phyloP scores from a whole-genome alignment of 2,888 invertebrate species.

The Papilio demoleus region DNA sequence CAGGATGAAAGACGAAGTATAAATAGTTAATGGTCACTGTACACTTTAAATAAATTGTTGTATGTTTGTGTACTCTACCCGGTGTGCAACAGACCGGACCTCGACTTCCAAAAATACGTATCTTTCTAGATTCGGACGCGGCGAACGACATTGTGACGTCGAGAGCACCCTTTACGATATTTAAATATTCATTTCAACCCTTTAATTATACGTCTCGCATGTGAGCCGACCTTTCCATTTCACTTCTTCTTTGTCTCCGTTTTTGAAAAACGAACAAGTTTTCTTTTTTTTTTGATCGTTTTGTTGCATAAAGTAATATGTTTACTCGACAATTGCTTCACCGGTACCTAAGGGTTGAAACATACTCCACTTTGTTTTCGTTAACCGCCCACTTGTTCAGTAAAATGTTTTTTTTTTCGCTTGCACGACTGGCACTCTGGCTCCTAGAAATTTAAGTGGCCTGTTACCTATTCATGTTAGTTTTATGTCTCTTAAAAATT shows the following conservation, averaged over 20 bases:
- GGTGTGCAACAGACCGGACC: constrained; percentile 58
- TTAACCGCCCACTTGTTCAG: constrained; percentile 38
- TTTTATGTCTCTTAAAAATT: constrained; percentile 35
- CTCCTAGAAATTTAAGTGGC: constrained; percentile 39
- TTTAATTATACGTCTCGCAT: constrained; percentile 81
- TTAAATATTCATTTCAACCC: constrained; percentile 82
- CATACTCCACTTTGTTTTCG: constrained; percentile 42
- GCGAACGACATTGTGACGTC: constrained; percentile 76
- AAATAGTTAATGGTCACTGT: no score
- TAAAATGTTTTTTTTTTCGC: constrained; percentile 31
- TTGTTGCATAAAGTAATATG: constrained; percentile 49
- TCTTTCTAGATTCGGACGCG: constrained; percentile 74
- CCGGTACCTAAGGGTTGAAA: constrained; percentile 42
- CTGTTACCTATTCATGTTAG: constrained; percentile 40
- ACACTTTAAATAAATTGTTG: no score
- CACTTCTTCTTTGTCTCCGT: constrained; percentile 59
- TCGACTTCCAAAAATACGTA: constrained; percentile 77
- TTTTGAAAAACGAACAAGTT: constrained; percentile 47
- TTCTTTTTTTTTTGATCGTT: constrained; percentile 50
- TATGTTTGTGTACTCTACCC: no score
- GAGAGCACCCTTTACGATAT: constrained; percentile 72
- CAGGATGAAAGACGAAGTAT: no score
- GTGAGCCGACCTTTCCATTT: constrained; percentile 68
- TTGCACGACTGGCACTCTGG: constrained; percentile 20
- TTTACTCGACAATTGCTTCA: constrained; percentile 45